Evolutionary conservation across 2,113 vertebrate species (phyloP).

Genomic region (Oxygymnocypris stewartii): DNA sequence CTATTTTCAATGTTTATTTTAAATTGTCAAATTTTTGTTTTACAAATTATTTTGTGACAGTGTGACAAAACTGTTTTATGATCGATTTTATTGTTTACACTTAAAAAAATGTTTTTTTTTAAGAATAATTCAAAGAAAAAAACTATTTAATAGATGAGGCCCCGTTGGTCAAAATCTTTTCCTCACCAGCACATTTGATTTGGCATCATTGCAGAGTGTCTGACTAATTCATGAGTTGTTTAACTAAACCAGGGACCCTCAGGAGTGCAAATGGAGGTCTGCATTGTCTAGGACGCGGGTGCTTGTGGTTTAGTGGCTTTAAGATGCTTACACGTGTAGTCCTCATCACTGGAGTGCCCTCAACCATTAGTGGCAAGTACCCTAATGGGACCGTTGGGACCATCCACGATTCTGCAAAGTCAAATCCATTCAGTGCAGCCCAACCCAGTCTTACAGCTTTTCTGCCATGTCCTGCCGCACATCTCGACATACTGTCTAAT

Average conservation of each 20-base stretch:
- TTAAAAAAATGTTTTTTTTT: neutral
- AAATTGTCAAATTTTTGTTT: neutral
- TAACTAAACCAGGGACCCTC: slow-evolving; percentile 23
- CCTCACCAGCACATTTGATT: neutral
- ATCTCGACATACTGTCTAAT: slow-evolving; percentile 18
- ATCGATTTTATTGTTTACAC: neutral
- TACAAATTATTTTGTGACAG: neutral
- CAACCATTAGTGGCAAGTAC: slow-evolving; percentile 46
- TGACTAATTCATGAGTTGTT: slow-evolving; percentile 9
- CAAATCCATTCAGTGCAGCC: slow-evolving; percentile 41
- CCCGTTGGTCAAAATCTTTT: neutral
- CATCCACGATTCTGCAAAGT: slow-evolving; percentile 38
- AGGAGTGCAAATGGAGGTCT: slow-evolving; percentile 28
- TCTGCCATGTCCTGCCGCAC: slow-evolving; percentile 26
- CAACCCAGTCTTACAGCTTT: slow-evolving; percentile 46
- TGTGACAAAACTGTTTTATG: neutral
- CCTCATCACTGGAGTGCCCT: slow-evolving; percentile 40
- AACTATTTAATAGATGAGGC: neutral
- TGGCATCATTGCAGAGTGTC: slow-evolving; percentile 11
- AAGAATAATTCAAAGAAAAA: neutral
- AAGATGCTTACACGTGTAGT: slow-evolving; percentile 45
- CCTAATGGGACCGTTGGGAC: slow-evolving; percentile 50
- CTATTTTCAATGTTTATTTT: too few relatives aligned
- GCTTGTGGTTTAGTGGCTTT: slow-evolving; percentile 2
- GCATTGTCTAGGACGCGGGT: neutral